phyloP scores from a whole-genome alignment of 2,888 invertebrate genomes.

The Athalia cordata region DNA sequence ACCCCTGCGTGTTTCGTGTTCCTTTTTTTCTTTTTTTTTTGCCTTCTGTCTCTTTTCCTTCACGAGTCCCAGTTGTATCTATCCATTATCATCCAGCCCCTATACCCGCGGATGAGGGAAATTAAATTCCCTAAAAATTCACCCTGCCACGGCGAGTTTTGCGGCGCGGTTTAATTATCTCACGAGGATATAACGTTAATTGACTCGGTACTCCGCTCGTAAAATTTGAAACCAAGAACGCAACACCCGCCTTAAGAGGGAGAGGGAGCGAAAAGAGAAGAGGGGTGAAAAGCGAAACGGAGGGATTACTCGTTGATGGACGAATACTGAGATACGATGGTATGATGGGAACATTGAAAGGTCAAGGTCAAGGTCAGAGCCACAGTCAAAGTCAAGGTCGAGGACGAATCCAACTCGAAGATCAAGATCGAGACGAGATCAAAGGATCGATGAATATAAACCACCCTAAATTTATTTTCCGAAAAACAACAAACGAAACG shows the following conservation, averaged over 20 bases:
- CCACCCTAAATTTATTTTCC: not conserved
- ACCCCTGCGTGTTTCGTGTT: not conserved
- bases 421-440: slow-evolving; percentile 17
- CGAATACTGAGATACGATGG: no score
- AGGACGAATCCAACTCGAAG: not conserved
- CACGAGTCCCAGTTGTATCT: no score
- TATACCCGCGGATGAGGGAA: not conserved
- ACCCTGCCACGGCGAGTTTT: not conserved
- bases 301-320: no score
- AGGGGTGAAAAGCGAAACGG: no score
- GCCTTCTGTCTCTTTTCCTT: no score
- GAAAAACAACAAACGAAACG: not conserved
- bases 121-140: slow-evolving; percentile 13
- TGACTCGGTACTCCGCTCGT: not conserved
- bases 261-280: no score
- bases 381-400: not conserved
- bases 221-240: no score
- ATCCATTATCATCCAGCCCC: not conserved
- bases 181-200: slow-evolving; percentile 20
- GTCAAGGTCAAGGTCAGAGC: not conserved
- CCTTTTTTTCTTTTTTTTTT: not conserved
- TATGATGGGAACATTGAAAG: not conserved
- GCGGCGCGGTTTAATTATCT: slow-evolving; percentile 14
- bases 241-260: no score
- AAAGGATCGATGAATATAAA: slow-evolving; percentile 23